A percentile compares a stretch with the other conserved stretches of the same genome.
Conservation (phyloP, 2,113 vertebrate genomes). For the Hylia prasina region DNA sequence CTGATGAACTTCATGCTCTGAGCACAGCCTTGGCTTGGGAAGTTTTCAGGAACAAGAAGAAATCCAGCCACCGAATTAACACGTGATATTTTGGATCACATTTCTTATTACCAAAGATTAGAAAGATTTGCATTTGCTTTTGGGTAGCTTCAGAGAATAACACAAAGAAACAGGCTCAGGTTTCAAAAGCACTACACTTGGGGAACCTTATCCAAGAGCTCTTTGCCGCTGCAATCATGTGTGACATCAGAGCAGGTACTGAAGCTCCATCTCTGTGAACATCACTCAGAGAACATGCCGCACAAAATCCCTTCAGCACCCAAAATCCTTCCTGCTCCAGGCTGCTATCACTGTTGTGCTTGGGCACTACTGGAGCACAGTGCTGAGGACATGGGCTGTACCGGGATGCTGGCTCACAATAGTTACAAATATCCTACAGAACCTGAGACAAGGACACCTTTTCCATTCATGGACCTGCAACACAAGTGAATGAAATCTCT, state of each 20-base stretch:
- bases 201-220: not conserved
- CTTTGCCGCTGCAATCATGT: fast-evolving
- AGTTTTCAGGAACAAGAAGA: not conserved
- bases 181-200: not conserved
- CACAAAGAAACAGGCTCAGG: not conserved
- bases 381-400: fast-evolving
- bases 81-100: not conserved
- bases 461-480: not conserved
- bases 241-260: not conserved
- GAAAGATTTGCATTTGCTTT: not conserved
- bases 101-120: not conserved
- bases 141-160: not conserved
- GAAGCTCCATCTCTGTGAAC: not conserved
- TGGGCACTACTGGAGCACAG: not conserved
- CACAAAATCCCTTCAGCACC: not conserved
- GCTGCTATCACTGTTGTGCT: fast-evolving
- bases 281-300: not conserved
- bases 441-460: not conserved
- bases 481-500: not conserved
- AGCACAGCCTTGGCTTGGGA: not conserved
- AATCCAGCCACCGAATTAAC: not conserved
- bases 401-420: not conserved
- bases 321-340: not conserved
- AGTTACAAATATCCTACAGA: not conserved
- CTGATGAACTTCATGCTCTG: not conserved